Percentiles rank a stretch among this genome's conserved stretches.
These are phyloP conservation scores for Catostylus mosaicus DNA, from an alignment of 30 jellyfish, hydroid and myxozoan genomes.

Conservation along the genomic window DNA sequence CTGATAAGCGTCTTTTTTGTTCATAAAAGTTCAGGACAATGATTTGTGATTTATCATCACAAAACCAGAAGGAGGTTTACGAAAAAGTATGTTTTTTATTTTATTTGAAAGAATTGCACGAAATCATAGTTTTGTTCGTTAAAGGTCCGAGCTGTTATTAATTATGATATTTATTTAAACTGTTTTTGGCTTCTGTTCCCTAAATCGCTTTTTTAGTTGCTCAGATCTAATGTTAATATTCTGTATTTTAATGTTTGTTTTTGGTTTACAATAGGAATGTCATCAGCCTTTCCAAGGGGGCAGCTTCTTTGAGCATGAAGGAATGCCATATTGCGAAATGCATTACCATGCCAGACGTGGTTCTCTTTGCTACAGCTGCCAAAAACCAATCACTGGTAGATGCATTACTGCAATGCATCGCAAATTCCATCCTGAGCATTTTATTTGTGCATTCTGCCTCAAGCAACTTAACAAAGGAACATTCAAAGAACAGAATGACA, in stretches of 20 bases:
- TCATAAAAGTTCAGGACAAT: too few species aligned
- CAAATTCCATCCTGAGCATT: constrained; percentile 97
- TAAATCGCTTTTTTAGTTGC: neutral
- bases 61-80: too few species aligned
- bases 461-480: constrained; percentile 94
- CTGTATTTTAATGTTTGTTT: neutral
- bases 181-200: neutral
- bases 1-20: neutral
- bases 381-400: constrained; percentile 94
- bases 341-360: constrained; percentile 98
- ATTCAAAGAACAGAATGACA: constrained; percentile 93
- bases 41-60: too few species aligned
- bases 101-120: too few species aligned
- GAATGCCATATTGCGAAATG: constrained; percentile 98
- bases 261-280: constrained; percentile 69
- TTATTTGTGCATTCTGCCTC: constrained; percentile 95
- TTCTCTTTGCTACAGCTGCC: constrained; percentile 97
- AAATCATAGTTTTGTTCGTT: too few species aligned
- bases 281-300: constrained; percentile 94
- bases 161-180: too few species aligned
- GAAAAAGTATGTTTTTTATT: too few species aligned
- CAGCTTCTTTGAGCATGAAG: constrained; percentile 93
- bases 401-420: constrained; percentile 96
- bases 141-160: too few species aligned
- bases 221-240: neutral